phyloP scores from a whole-genome alignment of 2,113 vertebrate species.

The Actenoides lindsayi region DNA sequence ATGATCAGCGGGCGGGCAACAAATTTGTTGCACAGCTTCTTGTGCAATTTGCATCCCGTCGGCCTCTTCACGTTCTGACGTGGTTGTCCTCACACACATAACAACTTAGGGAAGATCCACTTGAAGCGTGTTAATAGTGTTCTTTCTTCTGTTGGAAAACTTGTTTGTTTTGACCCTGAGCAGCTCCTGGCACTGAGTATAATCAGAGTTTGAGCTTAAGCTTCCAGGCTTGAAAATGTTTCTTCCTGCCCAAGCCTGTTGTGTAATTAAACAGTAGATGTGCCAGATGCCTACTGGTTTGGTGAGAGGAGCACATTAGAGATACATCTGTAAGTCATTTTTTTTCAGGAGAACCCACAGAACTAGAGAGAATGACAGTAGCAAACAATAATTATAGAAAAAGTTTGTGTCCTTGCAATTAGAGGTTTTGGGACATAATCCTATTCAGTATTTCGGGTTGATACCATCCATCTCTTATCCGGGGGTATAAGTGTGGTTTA shows the following conservation, averaged over 20 bases:
- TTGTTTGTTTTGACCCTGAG: neutral
- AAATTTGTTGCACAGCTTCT: neutral
- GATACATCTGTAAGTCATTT: conserved; percentile 40
- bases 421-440: neutral
- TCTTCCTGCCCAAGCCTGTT: neutral
- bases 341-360: neutral
- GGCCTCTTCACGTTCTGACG: neutral
- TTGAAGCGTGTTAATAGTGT: neutral
- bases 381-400: neutral
- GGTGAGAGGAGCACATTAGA: conserved; percentile 10
- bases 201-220: neutral
- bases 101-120: neutral
- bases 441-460: neutral
- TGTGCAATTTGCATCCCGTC: neutral
- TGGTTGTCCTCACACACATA: neutral
- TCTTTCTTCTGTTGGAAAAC: neutral
- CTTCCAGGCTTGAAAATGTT: conserved; percentile 22
- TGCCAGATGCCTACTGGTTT: conserved; percentile 32
- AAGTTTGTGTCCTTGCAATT: neutral
- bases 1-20: neutral
- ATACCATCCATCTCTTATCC: neutral
- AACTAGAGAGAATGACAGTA: neutral
- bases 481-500: neutral
- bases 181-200: neutral
- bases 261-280: conserved; percentile 50